Percentiles rank a stretch among this genome's conserved stretches.
These are phyloP conservation scores for Ptychobarbus kaznakovi DNA, from an alignment of 2,797 vertebrate species.

Conservation along the genomic window DNA sequence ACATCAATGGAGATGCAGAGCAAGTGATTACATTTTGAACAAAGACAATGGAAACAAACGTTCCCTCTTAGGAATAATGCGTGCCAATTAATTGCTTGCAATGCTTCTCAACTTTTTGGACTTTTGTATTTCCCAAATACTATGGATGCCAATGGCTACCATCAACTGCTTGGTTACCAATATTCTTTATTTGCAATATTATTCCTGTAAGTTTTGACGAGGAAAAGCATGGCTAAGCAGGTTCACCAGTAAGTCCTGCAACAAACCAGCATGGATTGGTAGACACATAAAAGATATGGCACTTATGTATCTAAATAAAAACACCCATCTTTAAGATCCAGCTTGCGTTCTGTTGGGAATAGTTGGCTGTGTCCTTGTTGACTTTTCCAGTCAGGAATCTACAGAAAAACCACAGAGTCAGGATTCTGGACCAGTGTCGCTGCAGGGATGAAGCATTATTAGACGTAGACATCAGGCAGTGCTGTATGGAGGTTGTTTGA, in stretches of 20 bases:
- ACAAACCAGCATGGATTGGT: neutral
- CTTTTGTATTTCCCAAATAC: neutral
- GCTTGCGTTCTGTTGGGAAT: conserved; percentile 10
- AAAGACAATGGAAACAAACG: neutral
- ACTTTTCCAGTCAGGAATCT: neutral
- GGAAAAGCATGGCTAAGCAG: neutral
- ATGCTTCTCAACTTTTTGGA: neutral
- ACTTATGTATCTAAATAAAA: neutral
- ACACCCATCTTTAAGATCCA: neutral
- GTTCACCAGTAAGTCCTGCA: neutral
- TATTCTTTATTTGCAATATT: neutral
- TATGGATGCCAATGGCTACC: neutral
- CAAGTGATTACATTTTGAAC: neutral
- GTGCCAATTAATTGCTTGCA: neutral
- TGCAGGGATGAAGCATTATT: conserved; percentile 21
- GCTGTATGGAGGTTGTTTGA: conserved; percentile 10
- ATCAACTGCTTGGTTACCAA: neutral
- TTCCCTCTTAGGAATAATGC: neutral
- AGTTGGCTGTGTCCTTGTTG: neutral
- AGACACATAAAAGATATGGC: neutral
- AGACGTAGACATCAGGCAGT: conserved; percentile 11
- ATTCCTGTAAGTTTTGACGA: neutral
- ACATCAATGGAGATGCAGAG: neutral
- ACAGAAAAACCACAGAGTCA: neutral
- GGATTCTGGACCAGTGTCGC: neutral